Evolutionary conservation across 2,888 invertebrate genomes (phyloP).

Genomic region (Machimus rusticus): DNA sequence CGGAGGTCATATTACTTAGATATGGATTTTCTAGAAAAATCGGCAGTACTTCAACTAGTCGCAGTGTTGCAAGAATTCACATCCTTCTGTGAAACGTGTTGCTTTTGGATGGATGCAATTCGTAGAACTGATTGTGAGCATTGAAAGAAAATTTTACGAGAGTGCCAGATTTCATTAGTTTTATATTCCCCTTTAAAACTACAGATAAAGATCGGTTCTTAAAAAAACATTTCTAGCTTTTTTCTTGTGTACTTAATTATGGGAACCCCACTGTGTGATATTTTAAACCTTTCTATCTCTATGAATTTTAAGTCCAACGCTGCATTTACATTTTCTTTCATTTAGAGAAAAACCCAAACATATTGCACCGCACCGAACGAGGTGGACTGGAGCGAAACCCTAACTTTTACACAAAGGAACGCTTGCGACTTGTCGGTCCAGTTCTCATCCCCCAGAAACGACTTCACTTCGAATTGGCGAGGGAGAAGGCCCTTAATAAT

Average conservation of each 20-base stretch:
- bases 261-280: background rate
- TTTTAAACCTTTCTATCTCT: background rate
- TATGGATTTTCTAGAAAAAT: too few relatives aligned
- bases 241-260: background rate
- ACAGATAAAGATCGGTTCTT: background rate
- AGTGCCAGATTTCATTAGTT: too few relatives aligned
- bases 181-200: background rate
- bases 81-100: background rate
- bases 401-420: background rate
- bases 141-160: too few relatives aligned
- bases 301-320: too few relatives aligned
- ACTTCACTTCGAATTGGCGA: background rate
- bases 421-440: background rate
- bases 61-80: too few relatives aligned
- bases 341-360: background rate
- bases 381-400: background rate
- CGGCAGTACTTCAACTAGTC: too few relatives aligned
- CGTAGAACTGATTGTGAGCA: background rate
- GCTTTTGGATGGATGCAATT: background rate
- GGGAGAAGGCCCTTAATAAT: background rate
- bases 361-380: background rate
- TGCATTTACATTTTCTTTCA: background rate
- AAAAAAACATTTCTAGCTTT: background rate
- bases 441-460: background rate
- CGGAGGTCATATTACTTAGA: background rate